These are phyloP conservation scores for Manis crassicaudata DNA, from an alignment of 2,797 vertebrate genomes.

Conservation along the genomic window DNA sequence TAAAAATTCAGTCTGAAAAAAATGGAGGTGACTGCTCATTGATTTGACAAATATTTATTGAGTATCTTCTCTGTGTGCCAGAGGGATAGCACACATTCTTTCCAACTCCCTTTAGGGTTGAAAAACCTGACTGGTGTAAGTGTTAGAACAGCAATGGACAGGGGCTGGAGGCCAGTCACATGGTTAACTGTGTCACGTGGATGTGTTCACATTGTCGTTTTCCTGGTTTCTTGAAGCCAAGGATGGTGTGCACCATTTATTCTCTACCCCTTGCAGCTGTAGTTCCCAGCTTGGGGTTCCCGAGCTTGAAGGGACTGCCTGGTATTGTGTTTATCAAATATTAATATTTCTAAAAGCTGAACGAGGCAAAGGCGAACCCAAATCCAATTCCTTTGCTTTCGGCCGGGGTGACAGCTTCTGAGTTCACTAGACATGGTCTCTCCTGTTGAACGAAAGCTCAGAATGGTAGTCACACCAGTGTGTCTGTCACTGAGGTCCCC, in stretches of 20 bases:
- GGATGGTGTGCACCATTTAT: neutral
- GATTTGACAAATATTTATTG: conserved; percentile 22
- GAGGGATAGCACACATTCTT: neutral
- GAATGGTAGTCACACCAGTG: neutral
- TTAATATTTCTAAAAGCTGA: neutral
- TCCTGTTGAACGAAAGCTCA: neutral
- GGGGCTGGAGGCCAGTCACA: neutral
- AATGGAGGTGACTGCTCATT: neutral
- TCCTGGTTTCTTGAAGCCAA: neutral
- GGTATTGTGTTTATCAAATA: neutral
- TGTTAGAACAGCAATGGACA: neutral
- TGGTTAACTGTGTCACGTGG: neutral
- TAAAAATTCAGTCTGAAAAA: conserved; percentile 46
- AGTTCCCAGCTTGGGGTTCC: neutral
- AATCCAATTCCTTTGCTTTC: neutral
- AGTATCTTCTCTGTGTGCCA: neutral
- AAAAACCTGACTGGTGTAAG: neutral
- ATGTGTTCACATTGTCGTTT: neutral
- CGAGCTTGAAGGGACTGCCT: neutral
- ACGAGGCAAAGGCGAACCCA: conserved; percentile 21
- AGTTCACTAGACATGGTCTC: neutral
- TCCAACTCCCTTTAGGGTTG: neutral
- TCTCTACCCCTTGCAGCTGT: neutral
- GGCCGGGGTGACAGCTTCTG: neutral
- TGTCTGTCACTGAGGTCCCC: neutral